Base-by-base conservation (phyloP, 2,888 invertebrate species). In the Luffia ferchaultella region DNA sequence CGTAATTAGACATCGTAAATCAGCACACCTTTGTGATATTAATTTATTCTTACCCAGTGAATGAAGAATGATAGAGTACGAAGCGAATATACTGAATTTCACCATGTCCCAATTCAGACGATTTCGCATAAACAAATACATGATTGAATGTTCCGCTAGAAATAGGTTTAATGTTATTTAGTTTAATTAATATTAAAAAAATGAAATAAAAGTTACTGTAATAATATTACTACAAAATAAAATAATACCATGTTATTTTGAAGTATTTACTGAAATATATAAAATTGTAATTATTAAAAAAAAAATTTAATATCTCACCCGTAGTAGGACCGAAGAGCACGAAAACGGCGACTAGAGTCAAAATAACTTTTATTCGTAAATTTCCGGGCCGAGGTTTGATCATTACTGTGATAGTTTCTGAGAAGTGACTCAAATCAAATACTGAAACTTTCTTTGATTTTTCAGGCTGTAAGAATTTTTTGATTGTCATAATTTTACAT, bases 341-440 rank as follows among this genome's bases (percentile, higher is more conserved):
- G 59, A 86, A 83, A 2, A 80, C 83, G 17, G 78, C 67, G 45
- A 86, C 62, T 49, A 87, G 65, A 1, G 86, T 85, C 2, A 83
- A 64, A 7, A 82, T 62, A 3, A 87, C 73, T 58, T 84, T 79
- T 16, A 65, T 57, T 20, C 76, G 72, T 45, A 68, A 67, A 49
- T 77, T 73, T 12, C 58, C 59, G 0, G 70, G 59, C 0, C 87
- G 70, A 2, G 68, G 63, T 30, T 71, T 73, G 56, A 85, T 80
- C 1, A 85, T 86, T 7, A 87, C 84, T 1, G 68, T 63, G 1
- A 86, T 65, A 0, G 87, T 85, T 1, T 85, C 84, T 1, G 63
- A 56, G 1, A 87, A 76, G 64, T 94, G 93, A 16, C 87, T 85
- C 15, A 90, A 68, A 60, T 93, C 88, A 69, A 94, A 93, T 70